Conservation (phyloP, 2,797 vertebrate genomes). For the Garrulus glandarius region DNA sequence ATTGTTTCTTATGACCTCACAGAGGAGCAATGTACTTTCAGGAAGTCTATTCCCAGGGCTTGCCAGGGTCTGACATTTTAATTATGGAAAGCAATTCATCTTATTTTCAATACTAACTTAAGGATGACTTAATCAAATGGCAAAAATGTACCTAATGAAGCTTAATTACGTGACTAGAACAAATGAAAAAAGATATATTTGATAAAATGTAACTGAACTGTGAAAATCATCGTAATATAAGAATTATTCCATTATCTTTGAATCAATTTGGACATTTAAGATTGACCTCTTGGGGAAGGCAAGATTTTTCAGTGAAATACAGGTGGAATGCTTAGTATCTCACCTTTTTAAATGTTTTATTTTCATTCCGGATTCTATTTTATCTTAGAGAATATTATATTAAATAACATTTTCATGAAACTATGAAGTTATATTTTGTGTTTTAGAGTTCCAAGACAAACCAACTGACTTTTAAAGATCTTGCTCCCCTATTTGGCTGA, state of each 20-base stretch:
- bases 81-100: conserved; percentile 53
- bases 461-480: not conserved
- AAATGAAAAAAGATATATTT: conserved; percentile 31
- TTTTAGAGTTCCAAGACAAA: not conserved
- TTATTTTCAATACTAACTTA: conserved; percentile 60
- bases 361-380: not conserved
- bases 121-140: conserved; percentile 62
- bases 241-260: not conserved
- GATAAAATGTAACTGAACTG: conserved; percentile 49
- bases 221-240: conserved; percentile 33
- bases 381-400: not conserved
- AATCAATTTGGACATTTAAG: conserved; percentile 40
- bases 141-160: conserved; percentile 56
- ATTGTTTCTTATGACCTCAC: conserved; percentile 26
- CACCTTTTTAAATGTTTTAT: not conserved
- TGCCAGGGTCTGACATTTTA: conserved; percentile 41
- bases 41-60: conserved; percentile 36
- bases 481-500: not conserved
- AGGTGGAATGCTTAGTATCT: not conserved
- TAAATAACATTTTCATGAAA: not conserved
- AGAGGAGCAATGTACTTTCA: conserved; percentile 24
- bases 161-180: conserved; percentile 60
- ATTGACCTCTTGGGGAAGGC: not conserved
- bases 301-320: not conserved
- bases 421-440: not conserved